phyloP scores from a whole-genome alignment of 2,888 invertebrate genomes.

The Maniola hyperantus region DNA sequence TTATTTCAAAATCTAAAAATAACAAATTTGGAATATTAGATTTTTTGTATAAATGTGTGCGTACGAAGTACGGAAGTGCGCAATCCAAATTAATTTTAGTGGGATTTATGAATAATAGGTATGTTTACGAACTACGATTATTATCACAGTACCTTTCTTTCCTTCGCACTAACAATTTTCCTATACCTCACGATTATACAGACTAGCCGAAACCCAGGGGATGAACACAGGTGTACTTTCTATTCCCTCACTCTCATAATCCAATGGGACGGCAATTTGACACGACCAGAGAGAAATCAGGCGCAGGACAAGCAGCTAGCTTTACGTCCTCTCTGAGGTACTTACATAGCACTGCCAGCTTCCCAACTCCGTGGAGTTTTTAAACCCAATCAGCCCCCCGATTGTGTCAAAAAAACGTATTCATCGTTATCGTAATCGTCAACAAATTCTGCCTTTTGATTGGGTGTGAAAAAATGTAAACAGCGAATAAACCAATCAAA shows the following conservation, averaged over 20 bases:
- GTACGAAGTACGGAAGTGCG: neutral
- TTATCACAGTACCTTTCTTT: slow-evolving; percentile 72
- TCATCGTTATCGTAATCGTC: too few species aligned
- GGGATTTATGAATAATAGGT: neutral
- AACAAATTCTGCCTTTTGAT: too few species aligned
- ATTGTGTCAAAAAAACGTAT: too few species aligned
- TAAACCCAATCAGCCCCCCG: too few species aligned
- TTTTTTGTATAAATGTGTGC: neutral
- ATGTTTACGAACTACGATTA: slow-evolving; percentile 43
- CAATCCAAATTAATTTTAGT: neutral
- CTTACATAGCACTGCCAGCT: too few species aligned
- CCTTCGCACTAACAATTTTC: slow-evolving; percentile 45
- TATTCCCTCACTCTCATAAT: neutral
- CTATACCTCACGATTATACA: slow-evolving; percentile 8
- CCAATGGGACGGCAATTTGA: neutral
- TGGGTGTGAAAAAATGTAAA: too few species aligned
- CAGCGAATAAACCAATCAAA: too few species aligned
- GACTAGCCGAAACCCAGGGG: too few species aligned
- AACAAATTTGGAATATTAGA: neutral
- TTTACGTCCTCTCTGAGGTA: too few species aligned
- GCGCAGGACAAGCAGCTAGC: too few species aligned
- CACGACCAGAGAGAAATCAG: too few species aligned
- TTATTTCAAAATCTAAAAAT: neutral
- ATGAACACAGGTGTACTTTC: neutral
- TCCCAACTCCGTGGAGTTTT: too few species aligned